Conservation (phyloP, 2,888 invertebrate genomes). For the Axea sp. region DNA sequence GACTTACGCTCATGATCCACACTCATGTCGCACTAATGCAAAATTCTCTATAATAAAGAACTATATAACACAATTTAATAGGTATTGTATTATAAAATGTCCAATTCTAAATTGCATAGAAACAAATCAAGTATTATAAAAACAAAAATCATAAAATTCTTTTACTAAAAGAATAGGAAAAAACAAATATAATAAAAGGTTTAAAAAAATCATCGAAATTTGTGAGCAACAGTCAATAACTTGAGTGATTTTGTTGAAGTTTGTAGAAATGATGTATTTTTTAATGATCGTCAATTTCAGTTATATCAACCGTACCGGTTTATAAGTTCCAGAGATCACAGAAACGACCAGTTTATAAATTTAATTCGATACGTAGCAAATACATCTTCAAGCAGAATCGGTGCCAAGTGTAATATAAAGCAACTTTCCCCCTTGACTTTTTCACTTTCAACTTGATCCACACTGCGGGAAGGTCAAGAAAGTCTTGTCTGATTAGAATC, state of each 20-base stretch:
- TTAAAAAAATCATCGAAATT: background rate
- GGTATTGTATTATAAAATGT: no score
- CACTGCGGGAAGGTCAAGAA: constrained; percentile 9
- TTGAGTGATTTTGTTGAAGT: constrained; percentile 9
- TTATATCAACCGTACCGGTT: constrained; percentile 22
- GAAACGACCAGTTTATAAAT: constrained; percentile 18
- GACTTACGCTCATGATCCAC: no score
- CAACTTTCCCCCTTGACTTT: constrained; percentile 54
- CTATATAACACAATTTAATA: no score
- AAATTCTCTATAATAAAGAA: no score
- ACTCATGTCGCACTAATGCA: no score
- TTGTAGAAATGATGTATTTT: constrained; percentile 11
- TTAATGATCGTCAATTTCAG: constrained; percentile 1
- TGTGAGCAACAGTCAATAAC: background rate
- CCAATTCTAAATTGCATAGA: no score
- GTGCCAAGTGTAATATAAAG: constrained; percentile 66
- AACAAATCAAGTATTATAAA: no score
- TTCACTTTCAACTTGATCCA: constrained; percentile 46
- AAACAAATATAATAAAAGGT: no score
- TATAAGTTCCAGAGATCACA: constrained; percentile 4
- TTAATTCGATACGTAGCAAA: constrained; percentile 40
- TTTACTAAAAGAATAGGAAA: no score
- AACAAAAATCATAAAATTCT: no score
- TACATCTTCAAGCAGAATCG: constrained; percentile 64
- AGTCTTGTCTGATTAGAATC: constrained; percentile 43